These are phyloP conservation scores for Caenorhabditis drosophilae DNA, from an alignment of 2,888 invertebrate genomes.

Conservation along the genomic window DNA sequence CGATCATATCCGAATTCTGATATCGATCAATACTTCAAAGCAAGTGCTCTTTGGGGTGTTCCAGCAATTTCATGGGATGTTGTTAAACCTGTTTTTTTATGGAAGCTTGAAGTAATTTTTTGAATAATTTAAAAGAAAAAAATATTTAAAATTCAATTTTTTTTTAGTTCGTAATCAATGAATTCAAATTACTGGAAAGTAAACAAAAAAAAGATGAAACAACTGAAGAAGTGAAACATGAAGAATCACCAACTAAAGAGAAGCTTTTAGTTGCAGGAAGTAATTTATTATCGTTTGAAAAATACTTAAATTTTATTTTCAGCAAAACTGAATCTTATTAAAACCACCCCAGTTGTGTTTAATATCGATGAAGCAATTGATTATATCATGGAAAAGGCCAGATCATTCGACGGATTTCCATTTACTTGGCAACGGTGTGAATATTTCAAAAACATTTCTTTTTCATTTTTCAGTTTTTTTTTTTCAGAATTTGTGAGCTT, in stretches of 20 bases:
- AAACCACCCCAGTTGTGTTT: conserved; percentile 26
- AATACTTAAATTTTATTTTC: conserved; percentile 1
- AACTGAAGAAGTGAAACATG: conserved; percentile 5
- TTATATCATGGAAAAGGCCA: conserved; percentile 22
- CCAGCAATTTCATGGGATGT: conserved; percentile 35
- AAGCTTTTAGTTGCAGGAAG: conserved; percentile 19
- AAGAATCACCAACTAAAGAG: conserved; percentile 18
- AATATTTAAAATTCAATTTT: neutral
- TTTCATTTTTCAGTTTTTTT: neutral
- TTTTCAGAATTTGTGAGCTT: conserved; percentile 22
- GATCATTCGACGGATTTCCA: conserved; percentile 32
- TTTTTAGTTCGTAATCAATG: conserved; percentile 28
- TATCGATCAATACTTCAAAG: conserved; percentile 30
- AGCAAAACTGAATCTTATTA: conserved; percentile 23
- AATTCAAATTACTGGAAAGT: conserved; percentile 25
- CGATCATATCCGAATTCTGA: conserved; percentile 31
- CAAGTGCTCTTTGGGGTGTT: conserved; percentile 34
- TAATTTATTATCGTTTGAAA: conserved; percentile 1
- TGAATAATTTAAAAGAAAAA: neutral
- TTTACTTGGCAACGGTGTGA: conserved; percentile 35
- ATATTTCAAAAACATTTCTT: neutral
- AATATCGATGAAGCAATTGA: conserved; percentile 29
- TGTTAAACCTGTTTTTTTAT: conserved; percentile 32
- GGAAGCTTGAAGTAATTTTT: conserved; percentile 30
- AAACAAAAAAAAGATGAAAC: conserved; percentile 1